Base-by-base conservation (phyloP, 2,113 vertebrate genomes). In the Heterocephalus glaber region DNA sequence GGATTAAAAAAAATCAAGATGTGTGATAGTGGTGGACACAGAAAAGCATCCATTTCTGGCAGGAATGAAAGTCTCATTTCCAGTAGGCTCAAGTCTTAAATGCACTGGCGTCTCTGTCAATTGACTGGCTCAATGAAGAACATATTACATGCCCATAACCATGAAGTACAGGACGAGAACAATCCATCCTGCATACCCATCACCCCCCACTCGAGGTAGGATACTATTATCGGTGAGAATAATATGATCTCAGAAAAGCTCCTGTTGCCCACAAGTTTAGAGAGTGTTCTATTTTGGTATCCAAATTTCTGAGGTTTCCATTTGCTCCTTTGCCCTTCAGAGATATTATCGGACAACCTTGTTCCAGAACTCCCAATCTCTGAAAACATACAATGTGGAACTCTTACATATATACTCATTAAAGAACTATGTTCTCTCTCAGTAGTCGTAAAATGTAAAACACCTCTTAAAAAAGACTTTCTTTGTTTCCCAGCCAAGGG, bases 401-500 rank as follows among this genome's bases (percentile, higher is more conserved):
- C 96, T 92, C 98, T 98, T 97, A 95, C 94, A 98, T 96, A 97
- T 94, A 96, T 82, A 96, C 98, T 98, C 97, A 97, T 98, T 98
- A 98, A 98, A 98, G 98, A 96, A 95, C 97, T 97, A 92, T 96
- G 96, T 98, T 98, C 97, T 98, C 98, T 98, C 98, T 96, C 97
- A 90, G 97, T 97, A 98, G 97, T 97, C 92, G 86, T 98, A 98
- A 98, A 98, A 97, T 72, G 80, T 98, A 98, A 98, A 98, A 98
- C 98, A 98, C 98, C 98, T 98, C 98, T 98, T 98, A 98, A 98
- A 98, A 98, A 96, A 98, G 96, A 96, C 95, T 97, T 97, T 93
- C 98, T 98, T 98, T 98, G 98, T 98, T 98, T 98, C 95, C 72
- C 91, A 93, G 98, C 98, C 98, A 98, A 98, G 97, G 95, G 97